Percentiles rank a stretch among this genome's conserved stretches.
Evolutionary conservation across 2,797 vertebrate genomes (phyloP).

Genomic region (Acestrorhynchus altus): DNA sequence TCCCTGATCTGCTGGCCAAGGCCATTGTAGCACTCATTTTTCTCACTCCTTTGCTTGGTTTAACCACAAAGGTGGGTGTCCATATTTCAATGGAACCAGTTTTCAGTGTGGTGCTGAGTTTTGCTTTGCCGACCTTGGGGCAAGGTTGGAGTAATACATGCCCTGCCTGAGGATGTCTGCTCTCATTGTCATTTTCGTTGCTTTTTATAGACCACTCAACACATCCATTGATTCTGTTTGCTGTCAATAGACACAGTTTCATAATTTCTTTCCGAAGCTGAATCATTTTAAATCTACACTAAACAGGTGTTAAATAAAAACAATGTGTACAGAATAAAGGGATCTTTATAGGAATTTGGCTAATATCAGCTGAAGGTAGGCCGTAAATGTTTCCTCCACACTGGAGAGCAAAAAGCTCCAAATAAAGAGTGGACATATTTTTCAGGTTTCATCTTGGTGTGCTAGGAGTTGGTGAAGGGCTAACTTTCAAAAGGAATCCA

Average conservation of each 20-base stretch:
- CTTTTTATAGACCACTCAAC: constrained; percentile 18
- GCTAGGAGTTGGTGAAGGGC: not conserved
- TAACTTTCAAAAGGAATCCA: not conserved
- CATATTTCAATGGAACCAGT: constrained; percentile 51
- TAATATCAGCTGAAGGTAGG: not conserved
- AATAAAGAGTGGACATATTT: not conserved
- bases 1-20: constrained; percentile 66
- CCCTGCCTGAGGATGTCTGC: constrained; percentile 20
- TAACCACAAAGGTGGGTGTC: constrained; percentile 53
- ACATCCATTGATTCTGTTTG: constrained; percentile 23
- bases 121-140: constrained; percentile 48
- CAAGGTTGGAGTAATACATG: constrained; percentile 40
- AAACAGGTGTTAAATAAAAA: not conserved
- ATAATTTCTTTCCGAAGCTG: not conserved
- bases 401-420: not conserved
- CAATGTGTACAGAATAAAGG: too few relatives aligned
- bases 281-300: not conserved
- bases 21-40: constrained; percentile 63
- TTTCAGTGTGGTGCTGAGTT: constrained; percentile 41
- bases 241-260: constrained; percentile 15
- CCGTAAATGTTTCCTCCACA: not conserved
- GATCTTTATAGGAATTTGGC: too few relatives aligned
- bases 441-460: not conserved
- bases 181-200: constrained; percentile 30
- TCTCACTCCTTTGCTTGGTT: constrained; percentile 56